phyloP scores from a whole-genome alignment of 1,140 invertebrate species.

The Heliconius hewitsoni region DNA sequence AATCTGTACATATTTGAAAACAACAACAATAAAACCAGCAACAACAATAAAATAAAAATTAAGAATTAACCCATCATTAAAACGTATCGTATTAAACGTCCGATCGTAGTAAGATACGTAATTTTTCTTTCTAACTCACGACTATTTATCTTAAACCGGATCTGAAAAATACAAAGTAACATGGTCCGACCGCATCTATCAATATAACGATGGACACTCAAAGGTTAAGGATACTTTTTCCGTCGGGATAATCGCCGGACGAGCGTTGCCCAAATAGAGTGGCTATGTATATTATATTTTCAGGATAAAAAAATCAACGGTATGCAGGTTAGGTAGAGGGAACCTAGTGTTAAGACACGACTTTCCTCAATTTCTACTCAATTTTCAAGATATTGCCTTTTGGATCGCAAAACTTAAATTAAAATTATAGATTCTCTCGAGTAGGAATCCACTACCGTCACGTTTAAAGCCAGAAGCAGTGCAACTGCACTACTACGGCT shows the following conservation, averaged over 20 bases:
- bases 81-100: background rate
- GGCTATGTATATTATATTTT: constrained; percentile 7
- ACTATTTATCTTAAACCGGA: constrained; percentile 32
- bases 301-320: background rate
- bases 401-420: too few relatives aligned
- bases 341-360: too few relatives aligned
- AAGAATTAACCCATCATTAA: background rate
- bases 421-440: too few relatives aligned
- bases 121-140: constrained; percentile 21
- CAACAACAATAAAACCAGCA: background rate
- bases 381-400: too few relatives aligned
- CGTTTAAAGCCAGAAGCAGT: too few relatives aligned
- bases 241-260: constrained; percentile 42
- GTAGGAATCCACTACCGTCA: too few relatives aligned
- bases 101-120: background rate
- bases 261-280: constrained; percentile 25
- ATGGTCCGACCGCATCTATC: constrained; percentile 43
- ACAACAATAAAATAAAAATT: background rate
- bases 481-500: too few relatives aligned
- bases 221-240: constrained; percentile 47
- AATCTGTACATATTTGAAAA: too few relatives aligned
- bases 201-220: constrained; percentile 50
- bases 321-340: background rate
- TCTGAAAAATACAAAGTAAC: constrained; percentile 39
- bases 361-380: too few relatives aligned